Evolutionary conservation across 2,888 invertebrate species (phyloP).

Genomic region (Acrocyrtus sp.): DNA sequence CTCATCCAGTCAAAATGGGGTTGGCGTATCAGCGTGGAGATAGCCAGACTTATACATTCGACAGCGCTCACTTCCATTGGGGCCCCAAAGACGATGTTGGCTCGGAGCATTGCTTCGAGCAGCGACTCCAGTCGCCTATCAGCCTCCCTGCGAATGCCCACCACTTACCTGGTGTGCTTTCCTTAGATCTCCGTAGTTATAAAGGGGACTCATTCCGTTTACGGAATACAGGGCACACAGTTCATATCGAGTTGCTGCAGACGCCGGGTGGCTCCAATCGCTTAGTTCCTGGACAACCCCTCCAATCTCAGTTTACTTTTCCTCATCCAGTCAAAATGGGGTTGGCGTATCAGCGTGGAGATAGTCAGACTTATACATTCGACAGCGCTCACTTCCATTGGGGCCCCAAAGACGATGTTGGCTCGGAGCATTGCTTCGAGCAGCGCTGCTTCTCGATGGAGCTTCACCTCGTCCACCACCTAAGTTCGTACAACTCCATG

Average conservation of each 20-base stretch:
- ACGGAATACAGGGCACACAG: constrained; percentile 5
- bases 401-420: constrained; percentile 17
- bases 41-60: constrained; percentile 25
- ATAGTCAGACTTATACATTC: constrained; percentile 23
- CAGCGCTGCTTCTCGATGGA: constrained; percentile 42
- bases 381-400: constrained; percentile 39
- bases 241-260: neutral
- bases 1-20: no score
- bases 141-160: neutral
- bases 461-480: constrained; percentile 38
- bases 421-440: constrained; percentile 47
- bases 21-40: neutral
- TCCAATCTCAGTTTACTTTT: neutral
- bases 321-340: constrained; percentile 6
- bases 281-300: neutral
- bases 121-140: constrained; percentile 8
- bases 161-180: neutral
- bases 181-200: neutral
- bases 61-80: constrained; percentile 40
- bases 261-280: neutral
- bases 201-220: neutral
- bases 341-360: neutral
- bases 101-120: constrained; percentile 45
- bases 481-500: constrained; percentile 21
- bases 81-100: constrained; percentile 17